These are phyloP conservation scores for Corynorhinus townsendii DNA, from an alignment of 2,113 vertebrate species.

Conservation along the genomic window DNA sequence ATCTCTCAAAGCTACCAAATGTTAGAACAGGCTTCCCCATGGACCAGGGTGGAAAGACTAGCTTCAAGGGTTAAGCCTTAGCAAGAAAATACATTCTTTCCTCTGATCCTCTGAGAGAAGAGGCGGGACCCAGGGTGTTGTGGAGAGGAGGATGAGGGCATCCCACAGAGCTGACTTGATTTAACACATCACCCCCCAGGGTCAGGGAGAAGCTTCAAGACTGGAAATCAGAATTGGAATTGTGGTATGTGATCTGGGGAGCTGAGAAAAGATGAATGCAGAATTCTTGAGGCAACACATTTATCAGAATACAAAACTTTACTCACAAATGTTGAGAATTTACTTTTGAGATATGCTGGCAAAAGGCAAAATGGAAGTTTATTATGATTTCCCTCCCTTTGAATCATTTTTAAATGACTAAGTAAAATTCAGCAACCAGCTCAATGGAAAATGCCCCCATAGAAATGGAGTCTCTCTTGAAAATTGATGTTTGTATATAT, in stretches of 20 bases:
- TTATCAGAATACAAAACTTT: background rate
- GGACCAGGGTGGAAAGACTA: background rate
- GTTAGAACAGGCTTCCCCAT: background rate
- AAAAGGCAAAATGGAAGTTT: constrained; percentile 24
- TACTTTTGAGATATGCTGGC: background rate
- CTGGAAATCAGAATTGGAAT: background rate
- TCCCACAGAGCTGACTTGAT: background rate
- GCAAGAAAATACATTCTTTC: background rate
- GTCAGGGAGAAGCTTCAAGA: background rate
- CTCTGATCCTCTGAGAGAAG: background rate
- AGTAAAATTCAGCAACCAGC: constrained; percentile 20
- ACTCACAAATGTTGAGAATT: constrained; percentile 2
- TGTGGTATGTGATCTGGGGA: background rate
- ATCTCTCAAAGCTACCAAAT: background rate
- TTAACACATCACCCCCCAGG: no score
- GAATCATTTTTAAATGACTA: constrained; percentile 46
- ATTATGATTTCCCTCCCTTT: constrained; percentile 9
- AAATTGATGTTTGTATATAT: background rate
- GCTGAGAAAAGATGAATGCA: background rate
- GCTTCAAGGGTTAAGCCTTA: background rate
- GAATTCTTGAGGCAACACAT: background rate
- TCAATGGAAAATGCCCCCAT: background rate
- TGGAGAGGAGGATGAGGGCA: background rate
- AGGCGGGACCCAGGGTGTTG: background rate
- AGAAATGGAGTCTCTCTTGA: background rate